A percentile compares a stretch with the other conserved stretches of the same genome.
Conservation (phyloP, 2,888 invertebrate species). For the Hanleya hanleyi region DNA sequence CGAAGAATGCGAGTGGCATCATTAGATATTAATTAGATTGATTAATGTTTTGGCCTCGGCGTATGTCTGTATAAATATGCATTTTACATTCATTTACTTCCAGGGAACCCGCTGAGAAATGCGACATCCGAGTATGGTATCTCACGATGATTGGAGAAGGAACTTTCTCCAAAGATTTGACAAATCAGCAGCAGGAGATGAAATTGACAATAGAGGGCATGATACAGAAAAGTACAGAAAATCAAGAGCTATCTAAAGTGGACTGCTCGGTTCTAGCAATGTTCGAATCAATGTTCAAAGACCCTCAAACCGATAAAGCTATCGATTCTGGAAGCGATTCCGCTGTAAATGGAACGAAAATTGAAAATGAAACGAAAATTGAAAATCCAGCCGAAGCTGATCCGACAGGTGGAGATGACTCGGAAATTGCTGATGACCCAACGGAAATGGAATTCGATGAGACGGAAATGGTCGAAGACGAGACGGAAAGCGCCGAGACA, state of each 20-base stretch:
- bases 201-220: conserved; percentile 40
- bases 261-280: conserved; percentile 42
- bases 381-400: not conserved
- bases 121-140: conserved; percentile 54
- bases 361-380: not conserved
- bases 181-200: conserved; percentile 31
- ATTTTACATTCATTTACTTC: not conserved
- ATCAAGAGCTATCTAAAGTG: conserved; percentile 16
- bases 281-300: conserved; percentile 32
- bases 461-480: conserved; percentile 29
- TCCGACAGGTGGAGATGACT: not conserved
- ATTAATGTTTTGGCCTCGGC: too few relatives aligned
- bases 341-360: too few relatives aligned
- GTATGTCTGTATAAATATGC: too few relatives aligned
- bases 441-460: conserved; percentile 26
- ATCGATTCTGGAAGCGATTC: too few relatives aligned
- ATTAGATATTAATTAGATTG: too few relatives aligned
- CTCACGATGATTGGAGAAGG: conserved; percentile 43
- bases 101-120: conserved; percentile 17
- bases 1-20: too few relatives aligned
- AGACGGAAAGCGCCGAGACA: not conserved
- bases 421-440: conserved; percentile 16
- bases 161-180: conserved; percentile 39
- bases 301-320: not conserved
- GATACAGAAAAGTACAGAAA: conserved; percentile 32